Percentiles rank a stretch among this genome's conserved stretches.
These are phyloP conservation scores for Spodoptera frugiperda DNA, from an alignment of 1,140 invertebrate genomes.

Conservation along the genomic window DNA sequence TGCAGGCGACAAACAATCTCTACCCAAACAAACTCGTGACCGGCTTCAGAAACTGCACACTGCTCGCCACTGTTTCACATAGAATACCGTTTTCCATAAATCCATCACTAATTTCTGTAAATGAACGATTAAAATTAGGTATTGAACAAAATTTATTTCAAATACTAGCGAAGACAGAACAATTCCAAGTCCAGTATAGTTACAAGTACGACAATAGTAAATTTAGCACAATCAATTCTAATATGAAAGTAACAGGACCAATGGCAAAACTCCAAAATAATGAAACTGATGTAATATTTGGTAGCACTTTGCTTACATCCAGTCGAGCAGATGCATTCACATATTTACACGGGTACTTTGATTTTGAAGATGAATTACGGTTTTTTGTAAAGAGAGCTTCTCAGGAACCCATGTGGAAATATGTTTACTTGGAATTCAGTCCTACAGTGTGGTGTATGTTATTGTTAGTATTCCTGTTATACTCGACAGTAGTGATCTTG, in stretches of 20 bases:
- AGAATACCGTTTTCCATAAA: constrained; percentile 64
- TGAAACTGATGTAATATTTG: constrained; percentile 61
- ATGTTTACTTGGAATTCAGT: constrained; percentile 65
- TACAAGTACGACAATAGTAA: constrained; percentile 56
- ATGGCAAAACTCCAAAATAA: constrained; percentile 58
- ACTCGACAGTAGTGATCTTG: constrained; percentile 54
- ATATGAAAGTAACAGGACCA: constrained; percentile 59
- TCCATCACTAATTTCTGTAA: neutral
- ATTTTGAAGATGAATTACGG: constrained; percentile 60
- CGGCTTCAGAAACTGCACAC: constrained; percentile 55
- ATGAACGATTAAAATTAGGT: constrained; percentile 46
- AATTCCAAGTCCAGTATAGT: constrained; percentile 60
- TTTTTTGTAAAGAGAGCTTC: constrained; percentile 64
- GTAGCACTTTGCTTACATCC: constrained; percentile 60
- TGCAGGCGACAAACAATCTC: constrained; percentile 37
- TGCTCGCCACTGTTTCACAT: constrained; percentile 56
- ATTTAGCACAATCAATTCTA: constrained; percentile 53
- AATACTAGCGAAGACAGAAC: constrained; percentile 51
- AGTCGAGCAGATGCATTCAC: constrained; percentile 58
- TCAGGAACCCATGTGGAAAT: constrained; percentile 56
- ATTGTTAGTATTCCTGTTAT: constrained; percentile 57
- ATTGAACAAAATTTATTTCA: constrained; percentile 60
- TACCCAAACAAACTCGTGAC: constrained; percentile 58
- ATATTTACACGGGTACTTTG: constrained; percentile 59
- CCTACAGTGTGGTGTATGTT: constrained; percentile 64